These are phyloP conservation scores for Ceratitis capitata DNA, from an alignment of 1,140 invertebrate genomes.

Conservation along the genomic window DNA sequence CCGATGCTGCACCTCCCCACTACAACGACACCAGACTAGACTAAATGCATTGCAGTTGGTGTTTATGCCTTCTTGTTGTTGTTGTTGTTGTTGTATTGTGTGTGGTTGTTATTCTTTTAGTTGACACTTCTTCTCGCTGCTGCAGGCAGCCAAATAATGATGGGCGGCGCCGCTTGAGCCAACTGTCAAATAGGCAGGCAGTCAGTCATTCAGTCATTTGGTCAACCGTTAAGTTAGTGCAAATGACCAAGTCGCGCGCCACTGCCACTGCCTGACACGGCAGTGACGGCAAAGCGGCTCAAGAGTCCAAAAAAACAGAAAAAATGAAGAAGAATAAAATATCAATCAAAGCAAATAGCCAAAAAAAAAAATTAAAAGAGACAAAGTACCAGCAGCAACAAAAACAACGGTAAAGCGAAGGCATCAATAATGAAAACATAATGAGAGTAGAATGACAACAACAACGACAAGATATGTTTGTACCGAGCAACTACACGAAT, in stretches of 20 bases:
- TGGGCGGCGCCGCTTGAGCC: background rate
- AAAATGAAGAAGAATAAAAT: background rate
- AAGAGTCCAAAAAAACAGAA: background rate
- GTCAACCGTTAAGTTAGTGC: background rate
- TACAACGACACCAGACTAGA: too few relatives aligned
- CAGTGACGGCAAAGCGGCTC: background rate
- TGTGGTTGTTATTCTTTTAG: background rate
- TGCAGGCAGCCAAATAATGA: background rate
- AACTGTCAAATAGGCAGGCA: background rate
- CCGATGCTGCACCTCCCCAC: background rate
- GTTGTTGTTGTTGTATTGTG: background rate
- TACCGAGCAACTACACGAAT: background rate
- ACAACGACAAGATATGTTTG: background rate
- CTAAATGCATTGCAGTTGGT: too few relatives aligned
- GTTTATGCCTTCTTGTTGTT: background rate
- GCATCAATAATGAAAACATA: constrained; percentile 28
- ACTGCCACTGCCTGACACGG: background rate
- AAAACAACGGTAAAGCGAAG: background rate
- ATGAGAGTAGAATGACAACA: background rate
- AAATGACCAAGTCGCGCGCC: background rate
- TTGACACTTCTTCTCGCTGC: background rate
- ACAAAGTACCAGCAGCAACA: constrained; percentile 13
- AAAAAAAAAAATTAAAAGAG: constrained; percentile 12
- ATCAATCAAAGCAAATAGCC: background rate
- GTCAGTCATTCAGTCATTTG: background rate